Evolutionary conservation across 1,140 invertebrate genomes (phyloP).

Genomic region (Heliconius nattereri): DNA sequence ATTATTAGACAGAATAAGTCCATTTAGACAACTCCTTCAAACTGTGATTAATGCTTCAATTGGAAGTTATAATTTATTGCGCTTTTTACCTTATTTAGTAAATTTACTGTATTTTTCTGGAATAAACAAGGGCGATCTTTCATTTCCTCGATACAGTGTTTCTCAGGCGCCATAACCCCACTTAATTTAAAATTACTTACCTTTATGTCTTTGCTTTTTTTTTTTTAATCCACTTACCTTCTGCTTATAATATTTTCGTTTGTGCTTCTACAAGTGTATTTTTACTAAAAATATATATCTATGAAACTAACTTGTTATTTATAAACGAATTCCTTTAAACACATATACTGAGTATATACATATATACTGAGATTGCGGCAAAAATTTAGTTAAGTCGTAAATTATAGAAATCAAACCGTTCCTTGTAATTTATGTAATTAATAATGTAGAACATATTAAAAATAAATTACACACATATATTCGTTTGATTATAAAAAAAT

Average conservation of each 20-base stretch:
- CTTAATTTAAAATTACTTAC: slow-evolving; percentile 18
- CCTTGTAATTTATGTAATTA: too few species aligned
- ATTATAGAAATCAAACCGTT: too few species aligned
- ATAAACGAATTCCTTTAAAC: too few species aligned
- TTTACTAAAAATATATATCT: too few species aligned
- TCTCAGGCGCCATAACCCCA: slow-evolving; percentile 27
- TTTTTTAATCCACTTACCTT: background rate
- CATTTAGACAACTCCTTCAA: background rate
- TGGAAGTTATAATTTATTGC: background rate
- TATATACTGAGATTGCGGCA: too few species aligned
- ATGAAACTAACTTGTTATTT: too few species aligned
- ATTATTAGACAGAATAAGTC: background rate
- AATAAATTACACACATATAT: too few species aligned
- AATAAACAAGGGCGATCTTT: background rate
- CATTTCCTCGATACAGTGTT: slow-evolving; percentile 16
- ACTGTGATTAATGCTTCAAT: background rate
- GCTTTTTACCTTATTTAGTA: slow-evolving; percentile 2
- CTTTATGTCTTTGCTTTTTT: slow-evolving; percentile 29
- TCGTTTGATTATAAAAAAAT: background rate
- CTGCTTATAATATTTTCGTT: background rate
- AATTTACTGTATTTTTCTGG: slow-evolving; percentile 1
- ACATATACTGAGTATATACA: too few species aligned
- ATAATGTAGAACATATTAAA: too few species aligned
- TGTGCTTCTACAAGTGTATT: too few species aligned
- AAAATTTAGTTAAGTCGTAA: too few species aligned